Conservation (phyloP, 2,797 vertebrate genomes). For the Serranus cabrilla region DNA sequence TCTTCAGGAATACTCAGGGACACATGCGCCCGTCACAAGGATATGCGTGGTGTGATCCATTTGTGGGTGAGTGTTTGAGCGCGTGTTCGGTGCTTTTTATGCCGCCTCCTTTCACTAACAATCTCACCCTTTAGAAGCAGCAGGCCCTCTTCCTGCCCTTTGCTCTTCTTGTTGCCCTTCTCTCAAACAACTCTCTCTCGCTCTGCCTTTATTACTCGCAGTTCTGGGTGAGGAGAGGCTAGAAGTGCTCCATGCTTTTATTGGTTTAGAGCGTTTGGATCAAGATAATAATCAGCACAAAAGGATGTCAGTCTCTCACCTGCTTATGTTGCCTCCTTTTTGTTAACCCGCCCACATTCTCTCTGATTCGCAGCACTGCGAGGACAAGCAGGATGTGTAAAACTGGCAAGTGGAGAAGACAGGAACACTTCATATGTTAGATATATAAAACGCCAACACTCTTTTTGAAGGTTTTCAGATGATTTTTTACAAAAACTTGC, state of each 20-base stretch:
- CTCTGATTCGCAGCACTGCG: neutral
- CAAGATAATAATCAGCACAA: constrained; percentile 31
- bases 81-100: neutral
- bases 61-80: constrained; percentile 7
- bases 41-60: constrained; percentile 16
- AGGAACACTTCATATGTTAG: neutral
- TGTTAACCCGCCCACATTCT: constrained; percentile 4
- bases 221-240: constrained; percentile 28
- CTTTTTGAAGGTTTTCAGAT: too few species aligned
- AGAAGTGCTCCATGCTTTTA: constrained; percentile 25
- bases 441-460: neutral
- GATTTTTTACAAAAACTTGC: too few species aligned
- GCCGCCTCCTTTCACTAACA: constrained; percentile 39
- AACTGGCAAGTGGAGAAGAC: neutral
- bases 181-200: constrained; percentile 16
- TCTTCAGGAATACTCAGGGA: constrained; percentile 28
- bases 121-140: constrained; percentile 53
- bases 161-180: constrained; percentile 37
- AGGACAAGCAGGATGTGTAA: neutral
- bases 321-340: neutral
- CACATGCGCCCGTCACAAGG: constrained; percentile 1
- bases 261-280: constrained; percentile 44
- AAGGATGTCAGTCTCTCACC: constrained; percentile 24
- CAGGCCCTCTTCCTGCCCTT: constrained; percentile 40
- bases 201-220: constrained; percentile 47